These are phyloP conservation scores for Zelostemma sp. DNA, from an alignment of 1,140 invertebrate genomes.

Conservation along the genomic window DNA sequence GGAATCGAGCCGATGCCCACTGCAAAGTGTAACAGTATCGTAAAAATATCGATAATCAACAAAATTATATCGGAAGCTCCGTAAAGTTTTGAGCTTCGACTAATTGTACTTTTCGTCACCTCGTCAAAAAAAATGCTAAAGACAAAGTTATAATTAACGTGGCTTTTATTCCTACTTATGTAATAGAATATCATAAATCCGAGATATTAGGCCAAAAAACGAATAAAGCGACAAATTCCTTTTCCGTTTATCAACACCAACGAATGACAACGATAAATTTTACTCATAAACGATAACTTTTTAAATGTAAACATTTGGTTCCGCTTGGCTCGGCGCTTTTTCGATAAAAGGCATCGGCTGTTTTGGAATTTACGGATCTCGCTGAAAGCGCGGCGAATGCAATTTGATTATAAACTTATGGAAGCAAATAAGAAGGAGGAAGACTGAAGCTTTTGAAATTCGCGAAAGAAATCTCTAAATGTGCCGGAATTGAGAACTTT, in stretches of 20 bases:
- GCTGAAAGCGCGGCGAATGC: no score
- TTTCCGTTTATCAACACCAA: constrained; percentile 1
- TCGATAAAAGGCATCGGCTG: constrained; percentile 35
- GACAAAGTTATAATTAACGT: no score
- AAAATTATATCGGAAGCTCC: constrained; percentile 14
- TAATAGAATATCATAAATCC: no score
- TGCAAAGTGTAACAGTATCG: constrained; percentile 29
- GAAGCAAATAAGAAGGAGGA: no score
- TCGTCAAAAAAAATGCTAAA: no score
- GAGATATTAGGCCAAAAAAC: constrained; percentile 1
- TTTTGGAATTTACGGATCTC: constrained; percentile 31
- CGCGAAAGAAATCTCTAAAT: constrained; percentile 16
- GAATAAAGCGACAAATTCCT: neutral
- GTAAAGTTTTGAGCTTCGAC: neutral
- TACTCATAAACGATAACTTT: neutral
- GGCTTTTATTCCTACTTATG: no score
- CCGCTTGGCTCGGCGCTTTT: neutral
- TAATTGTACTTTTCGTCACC: neutral
- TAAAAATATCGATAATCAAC: constrained; percentile 8
- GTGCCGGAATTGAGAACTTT: constrained; percentile 44
- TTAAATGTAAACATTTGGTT: neutral
- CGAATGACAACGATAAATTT: constrained; percentile 5
- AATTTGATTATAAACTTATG: no score
- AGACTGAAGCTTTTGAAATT: neutral
- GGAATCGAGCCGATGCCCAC: constrained; percentile 36